These are phyloP conservation scores for Megamerina dolium DNA, from an alignment of 2,888 invertebrate genomes.

Conservation along the genomic window DNA sequence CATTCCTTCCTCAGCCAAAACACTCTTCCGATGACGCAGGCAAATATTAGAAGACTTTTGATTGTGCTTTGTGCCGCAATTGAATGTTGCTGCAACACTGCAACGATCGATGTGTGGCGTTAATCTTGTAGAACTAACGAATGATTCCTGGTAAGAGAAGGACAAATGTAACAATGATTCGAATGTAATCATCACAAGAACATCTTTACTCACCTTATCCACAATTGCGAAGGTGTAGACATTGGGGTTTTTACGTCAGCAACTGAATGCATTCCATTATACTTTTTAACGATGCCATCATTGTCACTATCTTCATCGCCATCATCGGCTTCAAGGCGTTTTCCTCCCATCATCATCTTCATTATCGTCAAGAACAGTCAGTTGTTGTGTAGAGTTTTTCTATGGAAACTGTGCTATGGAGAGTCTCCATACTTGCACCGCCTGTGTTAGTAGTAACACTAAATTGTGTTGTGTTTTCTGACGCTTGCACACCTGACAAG, in stretches of 20 bases:
- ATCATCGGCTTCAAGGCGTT: slow-evolving; percentile 6
- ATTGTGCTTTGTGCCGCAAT: too few relatives aligned
- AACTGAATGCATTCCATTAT: background rate
- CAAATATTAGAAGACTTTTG: slow-evolving; percentile 2
- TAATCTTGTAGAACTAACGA: slow-evolving; percentile 30
- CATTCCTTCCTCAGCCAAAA: background rate
- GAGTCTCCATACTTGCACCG: too few relatives aligned
- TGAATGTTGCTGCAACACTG: slow-evolving; percentile 17
- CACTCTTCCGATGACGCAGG: background rate
- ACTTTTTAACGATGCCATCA: slow-evolving; percentile 6
- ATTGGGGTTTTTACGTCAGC: background rate
- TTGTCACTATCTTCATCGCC: slow-evolving; percentile 15
- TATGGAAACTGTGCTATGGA: too few relatives aligned
- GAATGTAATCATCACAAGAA: background rate
- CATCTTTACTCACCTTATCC: slow-evolving; percentile 21
- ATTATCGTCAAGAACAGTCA: slow-evolving; percentile 8
- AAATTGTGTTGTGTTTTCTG: slow-evolving; percentile 49
- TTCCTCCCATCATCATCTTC: slow-evolving; percentile 6
- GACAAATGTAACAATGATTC: slow-evolving; percentile 3
- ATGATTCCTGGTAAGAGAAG: slow-evolving; percentile 20
- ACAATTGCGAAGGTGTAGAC: slow-evolving; percentile 7
- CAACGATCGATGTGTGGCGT: slow-evolving; percentile 37
- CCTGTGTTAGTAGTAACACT: too few relatives aligned
- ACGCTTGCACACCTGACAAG: slow-evolving; percentile 49
- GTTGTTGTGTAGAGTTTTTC: too few relatives aligned